phyloP scores from a whole-genome alignment of 2,888 invertebrate genomes.

The Stegophylla sp. region DNA sequence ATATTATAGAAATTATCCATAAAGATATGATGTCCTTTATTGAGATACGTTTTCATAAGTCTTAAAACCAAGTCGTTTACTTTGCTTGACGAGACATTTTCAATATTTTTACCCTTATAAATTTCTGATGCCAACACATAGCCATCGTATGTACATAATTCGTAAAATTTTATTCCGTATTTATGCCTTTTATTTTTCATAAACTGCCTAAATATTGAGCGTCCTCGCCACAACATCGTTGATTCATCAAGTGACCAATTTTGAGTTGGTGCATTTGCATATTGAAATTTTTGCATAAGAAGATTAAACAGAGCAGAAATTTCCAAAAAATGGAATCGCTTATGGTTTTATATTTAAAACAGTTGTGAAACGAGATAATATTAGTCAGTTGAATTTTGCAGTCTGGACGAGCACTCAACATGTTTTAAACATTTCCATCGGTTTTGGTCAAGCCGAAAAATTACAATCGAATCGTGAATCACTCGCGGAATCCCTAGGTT shows the following conservation, averaged over 20 bases:
- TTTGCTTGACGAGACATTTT: neutral
- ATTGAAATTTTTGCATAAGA: constrained; percentile 12
- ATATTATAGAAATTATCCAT: constrained; percentile 22
- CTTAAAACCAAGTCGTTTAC: constrained; percentile 8
- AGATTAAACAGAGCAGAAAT: too few species aligned
- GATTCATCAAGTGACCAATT: constrained; percentile 34
- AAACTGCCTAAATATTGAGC: constrained; percentile 33
- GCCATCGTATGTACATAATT: neutral
- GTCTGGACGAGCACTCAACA: too few species aligned
- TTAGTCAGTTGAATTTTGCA: too few species aligned
- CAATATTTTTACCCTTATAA: constrained; percentile 27
- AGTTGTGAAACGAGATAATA: too few species aligned
- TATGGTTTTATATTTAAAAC: too few species aligned
- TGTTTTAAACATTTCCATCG: too few species aligned
- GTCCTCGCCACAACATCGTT: constrained; percentile 33
- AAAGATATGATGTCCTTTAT: constrained; percentile 20
- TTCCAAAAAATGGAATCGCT: too few species aligned
- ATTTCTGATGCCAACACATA: constrained; percentile 9
- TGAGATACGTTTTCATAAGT: constrained; percentile 1
- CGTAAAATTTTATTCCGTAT: constrained; percentile 42
- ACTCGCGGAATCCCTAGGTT: too few species aligned
- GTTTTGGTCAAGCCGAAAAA: too few species aligned
- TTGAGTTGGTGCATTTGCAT: neutral
- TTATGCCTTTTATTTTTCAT: constrained; percentile 43
- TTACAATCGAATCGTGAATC: too few species aligned